Percentiles rank a stretch among this genome's conserved stretches.
phyloP scores from a whole-genome alignment of 2,113 vertebrate species.

The Tilapia sparmanii region DNA sequence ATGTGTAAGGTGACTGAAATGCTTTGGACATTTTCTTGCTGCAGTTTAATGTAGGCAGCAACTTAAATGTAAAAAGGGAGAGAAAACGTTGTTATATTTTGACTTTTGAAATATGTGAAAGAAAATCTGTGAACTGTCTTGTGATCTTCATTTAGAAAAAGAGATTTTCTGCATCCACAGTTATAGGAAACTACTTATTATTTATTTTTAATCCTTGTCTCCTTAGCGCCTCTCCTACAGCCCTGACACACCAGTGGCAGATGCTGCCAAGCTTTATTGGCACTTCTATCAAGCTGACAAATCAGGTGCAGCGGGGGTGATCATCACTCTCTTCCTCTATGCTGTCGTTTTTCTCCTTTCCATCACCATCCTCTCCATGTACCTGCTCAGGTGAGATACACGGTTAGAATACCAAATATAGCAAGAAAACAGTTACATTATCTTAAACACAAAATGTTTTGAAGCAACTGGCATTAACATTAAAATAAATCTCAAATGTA shows the following conservation, averaged over 20 bases:
- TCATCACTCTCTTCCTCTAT: slow-evolving; percentile 83
- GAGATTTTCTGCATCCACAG: background rate
- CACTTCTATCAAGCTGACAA: slow-evolving; percentile 74
- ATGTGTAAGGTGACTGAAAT: background rate
- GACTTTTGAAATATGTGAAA: background rate
- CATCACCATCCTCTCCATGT: slow-evolving; percentile 74
- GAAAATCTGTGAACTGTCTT: background rate
- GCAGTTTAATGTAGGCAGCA: background rate
- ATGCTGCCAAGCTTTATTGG: slow-evolving; percentile 91
- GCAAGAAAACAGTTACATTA: background rate
- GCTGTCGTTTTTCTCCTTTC: slow-evolving; percentile 77
- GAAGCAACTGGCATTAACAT: background rate
- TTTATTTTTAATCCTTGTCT: background rate
- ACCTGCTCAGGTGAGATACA: slow-evolving; percentile 82
- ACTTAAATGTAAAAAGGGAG: background rate
- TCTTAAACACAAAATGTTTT: background rate
- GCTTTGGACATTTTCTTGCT: background rate
- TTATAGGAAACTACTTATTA: background rate
- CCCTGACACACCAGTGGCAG: slow-evolving; percentile 78
- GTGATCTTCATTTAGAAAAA: background rate
- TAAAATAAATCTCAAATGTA: background rate
- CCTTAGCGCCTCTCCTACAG: slow-evolving; percentile 74
- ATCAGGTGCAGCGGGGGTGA: slow-evolving; percentile 74
- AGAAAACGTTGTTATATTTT: background rate
- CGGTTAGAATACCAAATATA: background rate